Evolutionary conservation across 2,113 vertebrate genomes (phyloP), one percentile per base, ranked within the genome.

Genomic region (Coptodon rendalli): DNA sequence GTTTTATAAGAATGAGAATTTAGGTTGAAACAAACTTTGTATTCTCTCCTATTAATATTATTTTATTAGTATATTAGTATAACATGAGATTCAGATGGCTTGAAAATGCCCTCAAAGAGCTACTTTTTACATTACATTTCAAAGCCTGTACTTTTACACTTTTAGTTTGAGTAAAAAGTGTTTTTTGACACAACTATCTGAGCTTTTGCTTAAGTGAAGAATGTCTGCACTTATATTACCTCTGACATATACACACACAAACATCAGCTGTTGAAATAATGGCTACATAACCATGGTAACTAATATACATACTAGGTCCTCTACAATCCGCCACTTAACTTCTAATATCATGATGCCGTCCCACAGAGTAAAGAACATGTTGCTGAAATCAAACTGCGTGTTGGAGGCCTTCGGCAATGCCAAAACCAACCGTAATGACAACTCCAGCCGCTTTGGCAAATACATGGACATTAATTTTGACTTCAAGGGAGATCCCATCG

Each of bases 381-480:
- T 99, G 89, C 97, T 99, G 56, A 99, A 99, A 94, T 99, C 99
- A 92, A 99, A 99, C 96, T 99, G 98, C 22, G 98, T 99, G 82
- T 63, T 99, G 88, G 99, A 99, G 95, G 98, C 99, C 86, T 99
- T 99, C 54, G 98, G 99, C 59, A 99, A 99, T 2, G 99, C 99
- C 95, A 99, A 99, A 94, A 99, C 99, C 59, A 99, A 97, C 95
- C 98, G 98, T 54, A 99, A 99, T 1, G 99, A 99, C 96, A 99
- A 99, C 89, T 99, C 99, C 94, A 99, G 98, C 95, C 97, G 99
- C 29, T 99, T 99, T 78, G 99, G 99, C 19, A 99, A 99, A 45
- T 99, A 99, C 85, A 99, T 99, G 99, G 99, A 99, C 94, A 99
- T 99, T 96, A 99, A 99, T 95, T 99, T 99, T 82, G 98, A 99